Base-by-base conservation (phyloP, 2,797 vertebrate species). In the Prunella strophiata region DNA sequence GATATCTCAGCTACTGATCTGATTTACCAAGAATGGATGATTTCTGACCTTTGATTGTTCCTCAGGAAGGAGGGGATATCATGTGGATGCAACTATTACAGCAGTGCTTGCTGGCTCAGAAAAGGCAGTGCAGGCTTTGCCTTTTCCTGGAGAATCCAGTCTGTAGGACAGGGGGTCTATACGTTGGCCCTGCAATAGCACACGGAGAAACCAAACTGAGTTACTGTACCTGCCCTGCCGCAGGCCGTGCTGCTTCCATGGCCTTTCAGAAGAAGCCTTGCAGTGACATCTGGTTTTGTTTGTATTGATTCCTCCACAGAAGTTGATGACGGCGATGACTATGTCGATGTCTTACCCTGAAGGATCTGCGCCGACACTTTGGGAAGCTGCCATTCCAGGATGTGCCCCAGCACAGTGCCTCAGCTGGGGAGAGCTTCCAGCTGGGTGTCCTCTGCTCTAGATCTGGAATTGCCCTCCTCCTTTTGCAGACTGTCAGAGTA, bases 291-390 rank as follows among this genome's bases (percentile, higher is more conserved):
- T 25, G n/a, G 23, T 36, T 50, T 40, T 36, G 4, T 29, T 25
- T 70, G 40, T 21, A 29, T 42, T 40, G 5, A 47, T 92, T 68
- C 55, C 19, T 93, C 82, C 54, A 47, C 94, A 97, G 97, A 97
- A 10, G 9, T 38, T 54, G 85, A 78, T 59, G 96, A 96, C 0
- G 1, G 26, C 0, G 16, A 11, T 1, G 94, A 95, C 7, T 97
- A 97, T 0, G 2, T 97, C 7, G 2, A 8, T 6, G 72, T 97
- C 30, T 48, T 97, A 25, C 93, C 89, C 50, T 97, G 74, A 96
- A 57, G 25, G 34, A 58, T 27, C 10, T 74, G 34, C 42, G 34
- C 30, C 18, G 55, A 38, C 0, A 0, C 15, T 52, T 45, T 54
- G 32, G 21, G 36, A 93, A 73, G 73, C 17, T 50, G 62, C 23